phyloP scores from a whole-genome alignment of 2,113 vertebrate genomes.

The Prolemur simus region DNA sequence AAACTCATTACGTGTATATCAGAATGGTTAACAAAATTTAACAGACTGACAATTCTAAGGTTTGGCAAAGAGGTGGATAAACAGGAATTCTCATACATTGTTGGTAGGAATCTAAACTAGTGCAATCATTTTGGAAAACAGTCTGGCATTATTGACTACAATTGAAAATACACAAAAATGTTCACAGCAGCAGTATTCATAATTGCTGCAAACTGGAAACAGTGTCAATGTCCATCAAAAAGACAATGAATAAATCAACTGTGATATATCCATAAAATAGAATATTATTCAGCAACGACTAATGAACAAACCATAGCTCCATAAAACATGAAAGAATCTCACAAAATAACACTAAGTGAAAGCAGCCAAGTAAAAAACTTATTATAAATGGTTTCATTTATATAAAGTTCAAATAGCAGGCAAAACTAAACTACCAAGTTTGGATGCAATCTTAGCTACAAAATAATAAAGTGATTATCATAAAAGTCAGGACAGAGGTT shows the following conservation, averaged over 20 bases:
- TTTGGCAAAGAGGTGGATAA: not conserved
- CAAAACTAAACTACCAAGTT: conserved; percentile 33
- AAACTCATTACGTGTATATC: not conserved
- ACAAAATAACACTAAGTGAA: conserved; percentile 35
- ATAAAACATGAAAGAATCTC: not conserved
- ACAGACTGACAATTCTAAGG: not conserved
- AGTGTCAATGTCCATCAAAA: not conserved
- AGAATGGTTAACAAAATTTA: not conserved
- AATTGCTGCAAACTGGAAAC: not conserved
- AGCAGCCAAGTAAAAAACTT: conserved; percentile 4
- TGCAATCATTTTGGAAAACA: not conserved
- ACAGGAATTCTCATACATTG: not conserved
- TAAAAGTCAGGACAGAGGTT: not conserved
- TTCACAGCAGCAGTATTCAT: not conserved
- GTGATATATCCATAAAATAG: not conserved
- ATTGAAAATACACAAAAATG: not conserved
- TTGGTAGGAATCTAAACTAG: not conserved
- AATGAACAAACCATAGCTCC: not conserved
- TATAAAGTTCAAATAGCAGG: conserved; percentile 4
- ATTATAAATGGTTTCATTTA: not conserved
- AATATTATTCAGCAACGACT: not conserved
- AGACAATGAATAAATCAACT: not conserved
- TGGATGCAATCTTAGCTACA: not conserved
- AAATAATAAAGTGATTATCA: not conserved
- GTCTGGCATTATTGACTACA: not conserved